phyloP scores from a whole-genome alignment of 2,888 invertebrate species.

The Eristalinus aeneus region DNA sequence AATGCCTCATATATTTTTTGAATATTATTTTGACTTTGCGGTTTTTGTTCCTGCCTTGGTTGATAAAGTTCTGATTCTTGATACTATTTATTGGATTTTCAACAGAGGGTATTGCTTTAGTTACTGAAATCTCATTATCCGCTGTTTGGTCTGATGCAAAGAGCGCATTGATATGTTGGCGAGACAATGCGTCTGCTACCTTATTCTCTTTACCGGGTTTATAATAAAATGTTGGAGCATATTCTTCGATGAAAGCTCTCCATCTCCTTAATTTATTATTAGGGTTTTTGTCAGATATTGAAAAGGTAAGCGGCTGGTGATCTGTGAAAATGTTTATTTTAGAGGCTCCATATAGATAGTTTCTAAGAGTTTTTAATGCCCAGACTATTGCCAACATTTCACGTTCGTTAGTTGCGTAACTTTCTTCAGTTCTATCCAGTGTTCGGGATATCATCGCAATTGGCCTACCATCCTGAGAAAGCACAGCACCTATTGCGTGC shows the following conservation, averaged over 20 bases:
- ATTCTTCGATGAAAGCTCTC: slow-evolving; percentile 30
- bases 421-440: slow-evolving; percentile 23
- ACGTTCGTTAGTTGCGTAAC: slow-evolving; percentile 37
- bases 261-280: slow-evolving; percentile 30
- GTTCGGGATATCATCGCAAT: slow-evolving; percentile 53
- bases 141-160: neutral
- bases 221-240: neutral
- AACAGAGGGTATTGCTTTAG: slow-evolving; percentile 5
- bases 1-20: slow-evolving; percentile 19
- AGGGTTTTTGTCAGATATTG: slow-evolving; percentile 29
- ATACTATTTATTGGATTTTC: slow-evolving; percentile 9
- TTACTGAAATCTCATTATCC: neutral
- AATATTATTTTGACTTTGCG: slow-evolving; percentile 14
- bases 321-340: slow-evolving; percentile 20
- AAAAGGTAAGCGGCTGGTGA: slow-evolving; percentile 66
- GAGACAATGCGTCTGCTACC: slow-evolving; percentile 25
- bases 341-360: neutral
- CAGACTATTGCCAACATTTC: slow-evolving; percentile 31
- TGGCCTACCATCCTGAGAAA: no score
- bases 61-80: slow-evolving; percentile 15
- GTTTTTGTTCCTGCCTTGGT: neutral
- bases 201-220: slow-evolving; percentile 39
- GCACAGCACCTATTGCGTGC: no score
- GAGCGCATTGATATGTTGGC: neutral
- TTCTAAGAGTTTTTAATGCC: neutral